Conservation (phyloP, 2,797 vertebrate genomes). For the Galagoides demidoff region DNA sequence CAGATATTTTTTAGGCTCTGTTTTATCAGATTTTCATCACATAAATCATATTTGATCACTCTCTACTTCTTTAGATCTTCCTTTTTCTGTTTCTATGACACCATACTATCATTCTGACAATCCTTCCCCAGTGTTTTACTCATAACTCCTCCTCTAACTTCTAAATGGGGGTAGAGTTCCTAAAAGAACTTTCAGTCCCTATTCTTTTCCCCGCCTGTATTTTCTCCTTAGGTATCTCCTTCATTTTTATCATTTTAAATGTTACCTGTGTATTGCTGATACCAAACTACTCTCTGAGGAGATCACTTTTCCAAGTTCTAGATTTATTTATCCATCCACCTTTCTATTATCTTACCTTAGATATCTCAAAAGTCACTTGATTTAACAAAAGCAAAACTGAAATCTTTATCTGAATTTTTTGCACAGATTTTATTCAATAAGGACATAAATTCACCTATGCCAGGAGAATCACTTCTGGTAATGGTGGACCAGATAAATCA, state of each 20-base stretch:
- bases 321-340: conserved; percentile 6
- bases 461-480: conserved; percentile 6
- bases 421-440: conserved; percentile 14
- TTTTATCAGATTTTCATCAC: conserved; percentile 62
- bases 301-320: conserved; percentile 11
- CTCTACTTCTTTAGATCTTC: conserved; percentile 28
- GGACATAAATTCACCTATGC: background rate
- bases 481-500: background rate
- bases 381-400: conserved; percentile 36
- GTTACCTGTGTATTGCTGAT: background rate
- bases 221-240: background rate
- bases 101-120: background rate
- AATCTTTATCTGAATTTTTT: background rate
- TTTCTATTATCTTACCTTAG: background rate
- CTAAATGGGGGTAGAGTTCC: background rate
- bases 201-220: background rate
- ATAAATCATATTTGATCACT: conserved; percentile 46
- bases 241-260: conserved; percentile 10
- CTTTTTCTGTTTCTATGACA: background rate
- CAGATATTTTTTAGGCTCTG: conserved; percentile 36
- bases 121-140: background rate
- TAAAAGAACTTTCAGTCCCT: background rate
- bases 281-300: background rate
- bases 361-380: background rate
- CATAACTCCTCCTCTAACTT: background rate